phyloP scores from a whole-genome alignment of 2,888 invertebrate species.

The Parasteatoda lunata region DNA sequence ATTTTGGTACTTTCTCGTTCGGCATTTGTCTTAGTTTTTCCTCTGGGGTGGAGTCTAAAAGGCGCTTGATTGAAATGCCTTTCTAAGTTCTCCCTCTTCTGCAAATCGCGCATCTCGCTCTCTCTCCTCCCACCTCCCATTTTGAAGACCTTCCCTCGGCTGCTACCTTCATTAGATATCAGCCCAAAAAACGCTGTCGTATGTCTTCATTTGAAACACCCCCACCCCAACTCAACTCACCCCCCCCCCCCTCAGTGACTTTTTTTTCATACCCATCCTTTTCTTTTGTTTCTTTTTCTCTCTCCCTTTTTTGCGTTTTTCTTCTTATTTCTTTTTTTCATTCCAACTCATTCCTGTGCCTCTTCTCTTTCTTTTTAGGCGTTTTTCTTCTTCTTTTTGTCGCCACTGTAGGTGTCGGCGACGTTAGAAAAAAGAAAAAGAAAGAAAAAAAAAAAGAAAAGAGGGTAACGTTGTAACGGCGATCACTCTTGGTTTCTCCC shows the following conservation, averaged over 20 bases:
- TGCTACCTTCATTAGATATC: constrained; percentile 66
- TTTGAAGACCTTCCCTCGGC: constrained; percentile 32
- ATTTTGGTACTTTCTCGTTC: too few species aligned
- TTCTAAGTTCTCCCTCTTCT: constrained; percentile 25
- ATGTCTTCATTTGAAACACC: constrained; percentile 65
- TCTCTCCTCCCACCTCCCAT: constrained; percentile 1
- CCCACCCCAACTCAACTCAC: constrained; percentile 4
- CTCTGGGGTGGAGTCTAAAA: constrained; percentile 20
- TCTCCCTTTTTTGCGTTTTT: constrained; percentile 3
- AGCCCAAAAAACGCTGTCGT: constrained; percentile 67
- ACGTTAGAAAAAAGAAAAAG: constrained; percentile 7
- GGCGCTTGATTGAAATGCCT: constrained; percentile 54
- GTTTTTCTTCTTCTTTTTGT: constrained; percentile 37
- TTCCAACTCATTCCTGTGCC: neutral
- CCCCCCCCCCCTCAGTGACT: constrained; percentile 12
- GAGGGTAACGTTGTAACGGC: constrained; percentile 61
- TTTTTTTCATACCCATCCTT: constrained; percentile 3
- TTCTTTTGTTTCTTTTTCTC: constrained; percentile 19
- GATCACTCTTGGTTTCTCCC: constrained; percentile 60
- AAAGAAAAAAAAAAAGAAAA: constrained; percentile 3
- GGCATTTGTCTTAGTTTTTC: too few species aligned
- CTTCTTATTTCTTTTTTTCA: neutral
- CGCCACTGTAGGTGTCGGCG: constrained; percentile 60
- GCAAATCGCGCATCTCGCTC: constrained; percentile 24
- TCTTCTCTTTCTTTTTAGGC: constrained; percentile 2